Percentiles rank a stretch among this genome's conserved stretches.
Conservation (phyloP, 1,140 invertebrate genomes). For the Harpegnathos saltator region DNA sequence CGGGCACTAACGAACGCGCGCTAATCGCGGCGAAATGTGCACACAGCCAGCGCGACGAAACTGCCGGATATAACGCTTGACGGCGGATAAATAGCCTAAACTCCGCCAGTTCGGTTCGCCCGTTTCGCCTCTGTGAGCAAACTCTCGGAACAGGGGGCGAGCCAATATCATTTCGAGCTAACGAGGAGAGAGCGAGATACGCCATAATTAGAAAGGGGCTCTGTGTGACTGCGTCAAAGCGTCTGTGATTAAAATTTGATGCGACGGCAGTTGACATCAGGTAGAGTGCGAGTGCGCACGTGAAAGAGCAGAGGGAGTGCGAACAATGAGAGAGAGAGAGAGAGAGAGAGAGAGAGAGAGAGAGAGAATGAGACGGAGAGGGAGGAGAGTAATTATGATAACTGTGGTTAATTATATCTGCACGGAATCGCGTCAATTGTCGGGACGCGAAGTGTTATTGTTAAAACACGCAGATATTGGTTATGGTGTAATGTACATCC, state of each 20-base stretch:
- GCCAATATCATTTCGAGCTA: slow-evolving; percentile 44
- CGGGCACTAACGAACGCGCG: slow-evolving; percentile 70
- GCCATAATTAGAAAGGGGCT: slow-evolving; percentile 33
- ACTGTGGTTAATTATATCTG: slow-evolving; percentile 3
- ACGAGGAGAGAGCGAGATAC: slow-evolving; percentile 15
- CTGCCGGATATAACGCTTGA: slow-evolving; percentile 35
- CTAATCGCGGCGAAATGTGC: slow-evolving; percentile 55
- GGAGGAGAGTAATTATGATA: slow-evolving; percentile 8
- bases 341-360: too few species aligned
- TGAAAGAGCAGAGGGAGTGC: too few species aligned
- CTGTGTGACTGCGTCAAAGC: slow-evolving; percentile 5
- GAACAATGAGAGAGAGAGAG: too few species aligned
- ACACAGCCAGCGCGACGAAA: slow-evolving; percentile 17
- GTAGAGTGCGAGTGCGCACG: too few species aligned
- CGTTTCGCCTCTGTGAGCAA: not conserved
- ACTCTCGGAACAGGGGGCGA: slow-evolving; percentile 10
- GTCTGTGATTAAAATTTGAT: slow-evolving; percentile 50
- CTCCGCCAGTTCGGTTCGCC: slow-evolving; percentile 19
- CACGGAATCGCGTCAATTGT: slow-evolving; percentile 8
- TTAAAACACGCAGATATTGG: not conserved
- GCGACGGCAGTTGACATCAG: not conserved
- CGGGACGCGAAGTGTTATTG: not conserved
- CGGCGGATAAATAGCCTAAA: slow-evolving; percentile 39
- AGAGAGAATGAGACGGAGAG: too few species aligned
- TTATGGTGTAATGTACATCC: not conserved